Conservation (phyloP, 1,140 invertebrate species). For the Zaprionus nigranus region DNA sequence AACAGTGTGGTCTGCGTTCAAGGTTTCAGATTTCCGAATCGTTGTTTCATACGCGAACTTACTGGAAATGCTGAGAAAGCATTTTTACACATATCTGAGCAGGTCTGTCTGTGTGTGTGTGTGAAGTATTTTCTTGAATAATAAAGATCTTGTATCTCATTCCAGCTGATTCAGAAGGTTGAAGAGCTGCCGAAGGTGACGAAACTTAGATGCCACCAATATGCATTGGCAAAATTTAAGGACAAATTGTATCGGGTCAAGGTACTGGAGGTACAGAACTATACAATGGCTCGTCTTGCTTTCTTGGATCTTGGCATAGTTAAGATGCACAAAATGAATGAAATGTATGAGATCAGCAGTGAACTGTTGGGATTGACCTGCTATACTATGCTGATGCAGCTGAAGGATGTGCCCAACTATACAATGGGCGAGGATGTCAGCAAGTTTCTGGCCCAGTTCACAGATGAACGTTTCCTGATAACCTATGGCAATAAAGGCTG, state of each 20-base stretch:
- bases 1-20: constrained; percentile 34
- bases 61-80: constrained; percentile 38
- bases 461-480: constrained; percentile 27
- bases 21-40: constrained; percentile 60
- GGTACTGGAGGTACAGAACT: constrained; percentile 2
- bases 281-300: constrained; percentile 17
- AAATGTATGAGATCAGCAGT: constrained; percentile 52
- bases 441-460: constrained; percentile 34
- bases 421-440: constrained; percentile 8
- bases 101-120: constrained; percentile 53
- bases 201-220: constrained; percentile 5
- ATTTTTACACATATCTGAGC: constrained; percentile 36
- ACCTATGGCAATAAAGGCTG: not conserved
- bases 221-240: constrained; percentile 40
- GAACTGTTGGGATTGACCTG: constrained; percentile 53
- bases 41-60: constrained; percentile 56
- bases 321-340: not conserved
- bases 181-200: constrained; percentile 19
- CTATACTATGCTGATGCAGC: constrained; percentile 39
- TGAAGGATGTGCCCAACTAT: constrained; percentile 47
- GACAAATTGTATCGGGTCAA: constrained; percentile 46
- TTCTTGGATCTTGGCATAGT: constrained; percentile 59
- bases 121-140: not conserved
- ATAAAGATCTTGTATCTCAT: not conserved
- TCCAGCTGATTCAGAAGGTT: constrained; percentile 18